These are phyloP conservation scores for Alligator mississippiensis DNA, from an alignment of 2,113 vertebrate species.

Conservation along the genomic window DNA sequence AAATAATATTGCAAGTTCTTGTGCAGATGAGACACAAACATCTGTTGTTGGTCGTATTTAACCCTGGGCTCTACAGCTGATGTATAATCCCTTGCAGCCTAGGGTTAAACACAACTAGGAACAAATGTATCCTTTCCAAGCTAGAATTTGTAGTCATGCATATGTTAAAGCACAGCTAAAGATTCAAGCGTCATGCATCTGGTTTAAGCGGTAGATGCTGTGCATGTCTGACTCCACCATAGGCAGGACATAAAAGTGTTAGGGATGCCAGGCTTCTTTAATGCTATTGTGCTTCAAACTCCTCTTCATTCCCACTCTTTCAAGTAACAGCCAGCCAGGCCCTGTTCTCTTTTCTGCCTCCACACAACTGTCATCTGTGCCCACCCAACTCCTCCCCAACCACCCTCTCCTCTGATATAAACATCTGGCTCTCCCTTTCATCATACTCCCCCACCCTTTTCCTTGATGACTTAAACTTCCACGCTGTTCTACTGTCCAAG, in stretches of 20 bases:
- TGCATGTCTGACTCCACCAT: not conserved
- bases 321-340: not conserved
- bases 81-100: not conserved
- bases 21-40: not conserved
- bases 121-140: not conserved
- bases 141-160: not conserved
- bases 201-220: not conserved
- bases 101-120: not conserved
- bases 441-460: not conserved
- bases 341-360: not conserved
- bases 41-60: rapidly evolving
- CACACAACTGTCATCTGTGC: not conserved
- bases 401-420: not conserved
- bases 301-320: not conserved
- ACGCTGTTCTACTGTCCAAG: not conserved
- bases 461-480: not conserved
- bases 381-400: not conserved
- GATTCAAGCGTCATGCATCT: rapidly evolving
- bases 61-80: not conserved
- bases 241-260: not conserved
- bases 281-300: not conserved
- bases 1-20: not conserved
- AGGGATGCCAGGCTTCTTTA: not conserved
- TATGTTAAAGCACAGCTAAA: not conserved
- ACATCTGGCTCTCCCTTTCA: not conserved